phyloP scores from a whole-genome alignment of 2,113 vertebrate genomes.

The Gnathonemus echidnorhynchus region DNA sequence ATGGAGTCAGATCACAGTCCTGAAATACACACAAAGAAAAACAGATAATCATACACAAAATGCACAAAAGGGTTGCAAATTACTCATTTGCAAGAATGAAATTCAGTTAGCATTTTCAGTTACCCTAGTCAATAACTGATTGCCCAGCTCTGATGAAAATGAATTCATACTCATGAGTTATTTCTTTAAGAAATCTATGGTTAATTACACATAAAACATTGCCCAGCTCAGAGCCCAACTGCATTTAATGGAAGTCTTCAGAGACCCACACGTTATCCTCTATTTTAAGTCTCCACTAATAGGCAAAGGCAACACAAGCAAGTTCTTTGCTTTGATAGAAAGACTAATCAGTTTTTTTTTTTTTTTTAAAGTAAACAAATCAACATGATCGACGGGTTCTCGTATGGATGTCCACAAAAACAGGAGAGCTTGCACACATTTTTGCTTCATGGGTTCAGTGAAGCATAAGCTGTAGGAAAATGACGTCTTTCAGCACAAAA shows the following conservation, averaged over 20 bases:
- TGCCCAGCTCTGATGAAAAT: not conserved
- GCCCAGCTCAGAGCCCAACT: not conserved
- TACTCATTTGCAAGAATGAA: not conserved
- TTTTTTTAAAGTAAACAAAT: not conserved
- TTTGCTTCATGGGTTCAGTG: not conserved
- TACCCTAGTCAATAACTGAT: not conserved
- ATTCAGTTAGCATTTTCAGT: not conserved
- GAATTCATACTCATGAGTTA: not conserved
- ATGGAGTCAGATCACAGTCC: constrained; percentile 37
- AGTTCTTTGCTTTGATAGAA: not conserved
- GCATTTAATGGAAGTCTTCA: not conserved
- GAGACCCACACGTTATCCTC: not conserved
- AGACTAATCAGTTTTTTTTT: no score
- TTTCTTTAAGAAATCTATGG: not conserved
- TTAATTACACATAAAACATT: not conserved
- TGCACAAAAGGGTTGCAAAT: not conserved
- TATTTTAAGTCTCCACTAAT: not conserved
- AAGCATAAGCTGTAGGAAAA: not conserved
- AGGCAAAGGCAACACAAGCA: not conserved
- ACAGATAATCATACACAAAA: not conserved
- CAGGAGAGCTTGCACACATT: not conserved
- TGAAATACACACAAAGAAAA: constrained; percentile 22
- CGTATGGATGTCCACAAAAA: not conserved
- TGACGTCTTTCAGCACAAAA: not conserved
- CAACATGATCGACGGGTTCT: not conserved